Evolutionary conservation across 2,888 invertebrate species (phyloP).

Genomic region (Cinara cedri): DNA sequence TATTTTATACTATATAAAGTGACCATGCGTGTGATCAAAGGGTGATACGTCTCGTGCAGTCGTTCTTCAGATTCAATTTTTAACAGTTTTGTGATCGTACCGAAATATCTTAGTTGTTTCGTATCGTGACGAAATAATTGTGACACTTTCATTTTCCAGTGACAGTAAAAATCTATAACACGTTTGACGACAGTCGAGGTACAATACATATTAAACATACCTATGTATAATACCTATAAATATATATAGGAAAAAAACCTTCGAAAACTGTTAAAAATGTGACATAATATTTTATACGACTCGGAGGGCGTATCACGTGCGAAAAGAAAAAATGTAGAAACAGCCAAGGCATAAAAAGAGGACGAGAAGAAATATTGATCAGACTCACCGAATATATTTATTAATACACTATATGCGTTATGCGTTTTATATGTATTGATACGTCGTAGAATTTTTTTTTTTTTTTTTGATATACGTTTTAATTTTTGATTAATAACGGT

Average conservation of each 20-base stretch:
- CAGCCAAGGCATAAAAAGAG: slow-evolving; percentile 12
- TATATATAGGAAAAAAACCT: neutral
- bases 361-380: slow-evolving; percentile 43
- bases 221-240: neutral
- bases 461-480: slow-evolving; percentile 40
- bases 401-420: slow-evolving; percentile 15
- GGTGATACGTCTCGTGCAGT: neutral
- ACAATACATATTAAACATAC: too few species aligned
- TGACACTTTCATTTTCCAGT: too few species aligned
- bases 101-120: too few species aligned
- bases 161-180: too few species aligned
- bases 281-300: neutral
- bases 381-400: slow-evolving; percentile 44
- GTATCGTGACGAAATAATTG: too few species aligned
- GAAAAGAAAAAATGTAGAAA: slow-evolving; percentile 30
- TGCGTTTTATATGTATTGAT: slow-evolving; percentile 54
- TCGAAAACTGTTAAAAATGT: neutral
- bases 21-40: neutral
- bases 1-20: neutral
- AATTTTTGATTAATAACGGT: slow-evolving; percentile 54
- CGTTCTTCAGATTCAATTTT: too few species aligned
- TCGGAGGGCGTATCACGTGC: neutral
- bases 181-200: too few species aligned
- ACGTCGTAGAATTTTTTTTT: slow-evolving; percentile 18
- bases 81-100: neutral